Evolutionary conservation across 2,888 invertebrate species (phyloP), one percentile per base, ranked within the genome.

Genomic region (Drosophila rubida): DNA sequence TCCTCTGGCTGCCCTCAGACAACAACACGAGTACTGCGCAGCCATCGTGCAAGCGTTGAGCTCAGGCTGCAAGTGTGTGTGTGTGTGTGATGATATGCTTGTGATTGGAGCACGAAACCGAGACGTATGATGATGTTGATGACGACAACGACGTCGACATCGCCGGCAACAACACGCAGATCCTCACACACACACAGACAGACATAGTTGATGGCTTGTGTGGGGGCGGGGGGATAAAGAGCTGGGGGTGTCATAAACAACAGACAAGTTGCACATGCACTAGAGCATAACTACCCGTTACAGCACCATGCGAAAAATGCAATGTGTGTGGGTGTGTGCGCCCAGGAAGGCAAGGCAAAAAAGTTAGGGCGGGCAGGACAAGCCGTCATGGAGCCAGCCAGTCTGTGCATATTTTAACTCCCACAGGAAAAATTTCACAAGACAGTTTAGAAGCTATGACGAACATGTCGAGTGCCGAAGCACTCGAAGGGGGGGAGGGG

Each of bases 251-350:
- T 78, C 79, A 86, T 84, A 86, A 84, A 83, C 84, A 84, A 83
- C 84, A 84, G 84, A 86, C 81, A 86, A 80, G 86, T 78, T 82
- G 78, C 86, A 86, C 86, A 83, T 83, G 83, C 86, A 82, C 68
- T 70, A 59, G 69, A 78, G 86, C 86, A 78, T 78, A 76, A 81
- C 77, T 67, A 79, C 75, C 75, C 67, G 77, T 74, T 76, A 70
- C 75, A 74, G 67, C 49, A 63, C 49, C 60, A 78, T 68, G 69
- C 75, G 46, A 70, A 64, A 68, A 61, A 59, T 66, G 53, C 55
- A 42, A 6, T 35, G 2, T 8, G 19, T 57, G 27, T 51, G 8
- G 39, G 51, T 45, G 19, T 32, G 41, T 44, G 27, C 6, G 37
- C 55, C 35, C 19, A 6, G 22, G 22, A 25, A 39, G 13, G 11